Base-by-base conservation (phyloP, 2,113 vertebrate species). In the Engystomops pustulosus region DNA sequence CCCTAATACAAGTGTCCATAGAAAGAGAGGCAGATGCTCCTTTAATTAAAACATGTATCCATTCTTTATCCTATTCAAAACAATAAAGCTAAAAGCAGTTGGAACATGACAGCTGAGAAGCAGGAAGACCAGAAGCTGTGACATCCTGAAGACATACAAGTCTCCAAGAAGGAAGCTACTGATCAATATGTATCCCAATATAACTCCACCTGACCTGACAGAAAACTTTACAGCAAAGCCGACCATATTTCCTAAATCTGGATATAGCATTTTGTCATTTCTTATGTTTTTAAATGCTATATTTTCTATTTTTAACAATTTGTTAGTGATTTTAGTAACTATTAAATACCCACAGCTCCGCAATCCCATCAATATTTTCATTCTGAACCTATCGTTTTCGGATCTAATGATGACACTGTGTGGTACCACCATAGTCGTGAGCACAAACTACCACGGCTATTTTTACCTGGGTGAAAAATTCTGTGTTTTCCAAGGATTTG, bases 401-500 rank as follows among this genome's bases (percentile, higher is more conserved):
- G 91, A 93, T 89, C 87, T 91, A 18, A 90, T 92, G 89, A 92
- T 94, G 2, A 88, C 88, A 71, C 53, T 85, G 15, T 92, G 86
- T 34, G 89, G 89, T 55, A 93, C 89, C 1, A 85, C 91, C 7
- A 79, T 89, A 8, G 90, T 92, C 81, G 91, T 90, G 72, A 87
- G 91, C 86, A 93, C 89, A 62, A 93, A 91, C 86, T 93, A 87
- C 62, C 81, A 87, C 8, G 89, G 91, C 55, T 90, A 86, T 9
- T 93, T 87, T 87, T 93, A 91, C 38, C 76, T 93, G 0, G 91
- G 92, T 0, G 80, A 89, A 3, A 18, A 85, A 1, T 89, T 91
- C 70, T 94, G 91, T 6, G 83, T 89, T 70, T 92, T 93, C 77
- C 89, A 91, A 62, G 91, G 88, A 60, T 94, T 92, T 88, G 88